Conservation (phyloP, 1,140 invertebrate species). For the Mizuhopecten yessoensis region DNA sequence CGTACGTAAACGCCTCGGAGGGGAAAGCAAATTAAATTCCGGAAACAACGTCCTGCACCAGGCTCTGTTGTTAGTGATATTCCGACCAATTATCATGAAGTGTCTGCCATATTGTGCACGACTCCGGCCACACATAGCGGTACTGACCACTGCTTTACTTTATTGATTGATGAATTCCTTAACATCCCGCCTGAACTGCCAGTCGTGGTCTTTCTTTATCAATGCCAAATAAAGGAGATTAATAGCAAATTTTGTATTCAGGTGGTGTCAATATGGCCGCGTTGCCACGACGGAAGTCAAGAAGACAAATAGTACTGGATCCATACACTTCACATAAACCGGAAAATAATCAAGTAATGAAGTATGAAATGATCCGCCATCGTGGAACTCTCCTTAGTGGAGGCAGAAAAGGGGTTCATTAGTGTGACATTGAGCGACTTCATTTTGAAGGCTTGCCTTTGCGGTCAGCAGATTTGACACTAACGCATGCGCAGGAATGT, state of each 20-base stretch:
- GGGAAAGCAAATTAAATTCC: neutral
- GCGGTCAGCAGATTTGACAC: neutral
- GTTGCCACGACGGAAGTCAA: neutral
- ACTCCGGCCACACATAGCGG: neutral
- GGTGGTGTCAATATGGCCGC: conserved; percentile 4
- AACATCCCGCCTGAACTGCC: neutral
- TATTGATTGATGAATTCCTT: neutral
- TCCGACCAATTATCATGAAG: neutral
- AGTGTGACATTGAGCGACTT: conserved; percentile 4
- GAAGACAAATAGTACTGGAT: conserved; percentile 14
- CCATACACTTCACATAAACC: conserved; percentile 6
- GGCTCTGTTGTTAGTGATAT: neutral
- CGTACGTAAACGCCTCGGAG: neutral
- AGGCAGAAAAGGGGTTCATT: conserved; percentile 23
- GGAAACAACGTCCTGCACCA: neutral
- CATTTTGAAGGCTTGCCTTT: neutral
- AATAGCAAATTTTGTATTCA: conserved; percentile 22
- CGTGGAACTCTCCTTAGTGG: neutral
- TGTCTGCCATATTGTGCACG: neutral
- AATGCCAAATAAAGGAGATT: conserved; percentile 19
- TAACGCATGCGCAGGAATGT: neutral
- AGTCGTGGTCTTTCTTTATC: neutral
- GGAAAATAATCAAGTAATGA: conserved; percentile 28
- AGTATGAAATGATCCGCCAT: neutral
- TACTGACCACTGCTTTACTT: neutral